Base-by-base conservation (phyloP, 2,888 invertebrate species). In the Lepidonotus clava region DNA sequence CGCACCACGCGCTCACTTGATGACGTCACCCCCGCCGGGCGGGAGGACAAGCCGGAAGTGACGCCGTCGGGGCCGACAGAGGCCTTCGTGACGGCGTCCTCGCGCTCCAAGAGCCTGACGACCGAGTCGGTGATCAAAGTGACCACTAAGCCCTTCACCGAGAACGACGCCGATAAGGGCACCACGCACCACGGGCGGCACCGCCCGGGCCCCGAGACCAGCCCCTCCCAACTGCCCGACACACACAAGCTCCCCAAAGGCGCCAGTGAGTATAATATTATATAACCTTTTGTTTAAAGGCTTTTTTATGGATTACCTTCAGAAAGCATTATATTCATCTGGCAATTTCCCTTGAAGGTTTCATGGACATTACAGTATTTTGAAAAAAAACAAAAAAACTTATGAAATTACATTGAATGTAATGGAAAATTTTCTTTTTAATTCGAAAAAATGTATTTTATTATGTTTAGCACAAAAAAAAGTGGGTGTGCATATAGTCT, bases 121-220 rank as follows among this genome's bases (percentile, higher is more conserved):
- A 80, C 80, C 6, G 80, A 80, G 41, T 14, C 80, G 8, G 51
- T 14, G 6, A 51, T 80, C 18, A 80, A 80, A 46, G 80, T 80
- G 28, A 80, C 80, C 46, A 80, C 28, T 1, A 80, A 80, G 80
- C 80, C 80, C 2, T 24, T 80, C 18, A 80, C 80, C 14, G 80
- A 80, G 80, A 80, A 80, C 32, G 51, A 80, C 28, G 80, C 80
- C 21, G 46, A 80, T 18, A 80, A 80, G 18, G 80, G 46, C 4
- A 41, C 80, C 5, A 76, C 76, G 21, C 46, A 80, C 24, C 80
- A 80, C 41, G 28, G 36, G 36, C 71, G 71, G 36, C 71, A 34
- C 71, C 24, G 28, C 4, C n/a, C n/a, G n/a, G 38, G 38, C 18
- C 71, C 71, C 36, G 71, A 21, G 1, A 34, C 71, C 14, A 18